Evolutionary conservation across 2,113 vertebrate genomes (phyloP).

Genomic region (Otocyon megalotis): DNA sequence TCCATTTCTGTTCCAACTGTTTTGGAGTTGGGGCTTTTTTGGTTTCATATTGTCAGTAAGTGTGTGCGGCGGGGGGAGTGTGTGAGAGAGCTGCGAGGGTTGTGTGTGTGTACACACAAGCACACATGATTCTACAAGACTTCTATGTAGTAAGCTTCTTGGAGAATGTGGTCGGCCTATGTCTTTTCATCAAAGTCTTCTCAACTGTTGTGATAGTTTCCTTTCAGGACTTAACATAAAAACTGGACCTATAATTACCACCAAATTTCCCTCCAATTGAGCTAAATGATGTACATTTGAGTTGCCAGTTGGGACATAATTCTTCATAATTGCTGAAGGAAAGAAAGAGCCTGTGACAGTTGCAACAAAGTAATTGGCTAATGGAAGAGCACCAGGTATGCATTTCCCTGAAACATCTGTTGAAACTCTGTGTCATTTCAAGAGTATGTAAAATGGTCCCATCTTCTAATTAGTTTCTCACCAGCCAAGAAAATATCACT

Average conservation of each 20-base stretch:
- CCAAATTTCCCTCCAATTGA: slow-evolving; percentile 74
- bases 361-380: slow-evolving; percentile 72
- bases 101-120: rapidly evolving
- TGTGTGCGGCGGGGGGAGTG: background rate
- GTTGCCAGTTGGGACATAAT: slow-evolving; percentile 76
- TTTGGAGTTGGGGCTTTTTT: background rate
- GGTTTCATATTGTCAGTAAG: background rate
- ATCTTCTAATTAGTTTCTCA: slow-evolving; percentile 79
- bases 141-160: background rate
- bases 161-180: background rate
- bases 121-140: background rate
- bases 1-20: background rate
- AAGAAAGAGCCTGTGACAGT: slow-evolving; percentile 62
- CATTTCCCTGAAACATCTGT: slow-evolving; percentile 74
- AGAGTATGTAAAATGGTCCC: slow-evolving; percentile 47
- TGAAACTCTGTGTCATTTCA: slow-evolving; percentile 65
- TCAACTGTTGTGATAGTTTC: slow-evolving; percentile 15
- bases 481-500: slow-evolving; percentile 61
- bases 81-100: no score
- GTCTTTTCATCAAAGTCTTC: slow-evolving; percentile 57
- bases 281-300: slow-evolving; percentile 51
- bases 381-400: slow-evolving; percentile 68
- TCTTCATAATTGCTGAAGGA: slow-evolving; percentile 79
- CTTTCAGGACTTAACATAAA: slow-evolving; percentile 72
- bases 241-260: slow-evolving; percentile 78